Base-by-base conservation (phyloP, 2,888 invertebrate species). In the Polia nebulosa region DNA sequence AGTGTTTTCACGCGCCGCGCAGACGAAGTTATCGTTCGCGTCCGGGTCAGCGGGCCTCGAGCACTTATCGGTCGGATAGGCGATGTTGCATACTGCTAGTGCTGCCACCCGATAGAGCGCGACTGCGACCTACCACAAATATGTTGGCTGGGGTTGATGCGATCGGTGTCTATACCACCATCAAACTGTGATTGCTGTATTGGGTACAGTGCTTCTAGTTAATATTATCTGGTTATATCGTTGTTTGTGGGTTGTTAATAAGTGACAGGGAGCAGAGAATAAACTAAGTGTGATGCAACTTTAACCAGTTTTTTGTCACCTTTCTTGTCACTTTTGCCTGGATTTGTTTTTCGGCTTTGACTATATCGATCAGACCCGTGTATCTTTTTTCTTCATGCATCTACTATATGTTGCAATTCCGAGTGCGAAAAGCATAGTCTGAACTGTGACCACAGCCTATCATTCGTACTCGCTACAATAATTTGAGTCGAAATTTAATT, bases 11-110 rank as follows among this genome's bases (percentile, higher is more conserved):
- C 91, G 93, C 92, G 87, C 80, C 73, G 82, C 82, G 81, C 89
- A 90, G 92, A 91, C 91, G 90, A 83, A 85, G 85, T 89, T 93
- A 93, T 92, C 92, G 68, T 83, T 83, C 56, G 89, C 83, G 92
- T 93, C 93, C 93, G 93, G 93, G 93, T 93, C 93, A 82, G 69
- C 83, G 68, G 83, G 78, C 83, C 81, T 80, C 72, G 75, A 53
- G 15, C 63, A 80, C 63, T 82, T 82, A 82, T 82, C 83, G 62
- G 53, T 47, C 11, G 70, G 49, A 60, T 69, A 72, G 80, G 83
- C 67, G 53, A 65, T 52, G 72, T n/a, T 51, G 51, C 75, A 77
- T 75, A 77, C 57, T 72, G 44, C 9, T 52, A 36, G 52, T 36
- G 29, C 51, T 53, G n/a, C 49, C 1, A 67, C 5, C 29, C 56